phyloP scores from a whole-genome alignment of 2,113 vertebrate genomes.

The Ctenodactylus gundi region DNA sequence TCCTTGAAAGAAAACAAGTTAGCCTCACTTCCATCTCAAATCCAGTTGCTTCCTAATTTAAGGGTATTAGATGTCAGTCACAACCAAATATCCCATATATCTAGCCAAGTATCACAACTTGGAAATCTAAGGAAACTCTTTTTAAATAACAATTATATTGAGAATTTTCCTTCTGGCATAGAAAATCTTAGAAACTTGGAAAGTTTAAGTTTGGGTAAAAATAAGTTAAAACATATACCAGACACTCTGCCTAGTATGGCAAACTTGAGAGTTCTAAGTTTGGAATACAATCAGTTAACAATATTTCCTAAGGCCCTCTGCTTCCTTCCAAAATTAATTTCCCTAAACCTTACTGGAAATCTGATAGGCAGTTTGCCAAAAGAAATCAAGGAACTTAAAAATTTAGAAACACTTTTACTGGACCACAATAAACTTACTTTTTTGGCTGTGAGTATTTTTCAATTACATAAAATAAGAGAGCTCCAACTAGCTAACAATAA shows the following conservation, averaged over 20 bases:
- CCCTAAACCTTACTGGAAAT: conserved; percentile 78
- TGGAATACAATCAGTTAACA: conserved; percentile 71
- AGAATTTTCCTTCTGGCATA: conserved; percentile 72
- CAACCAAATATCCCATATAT: conserved; percentile 71
- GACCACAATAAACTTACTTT: conserved; percentile 80
- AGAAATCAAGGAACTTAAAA: conserved; percentile 75
- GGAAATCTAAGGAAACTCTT: conserved; percentile 69
- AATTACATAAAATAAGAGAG: conserved; percentile 73
- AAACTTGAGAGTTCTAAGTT: conserved; percentile 73
- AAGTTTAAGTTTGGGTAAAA: conserved; percentile 75
- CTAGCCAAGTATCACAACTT: conserved; percentile 70
- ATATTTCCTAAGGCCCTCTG: conserved; percentile 79
- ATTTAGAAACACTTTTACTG: conserved; percentile 72
- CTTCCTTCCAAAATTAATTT: conserved; percentile 75
- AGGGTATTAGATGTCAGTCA: conserved; percentile 74
- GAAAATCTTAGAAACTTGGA: conserved; percentile 77
- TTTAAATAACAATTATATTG: conserved; percentile 72
- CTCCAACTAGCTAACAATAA: conserved; percentile 76
- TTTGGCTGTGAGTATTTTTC: conserved; percentile 81
- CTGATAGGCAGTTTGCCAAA: conserved; percentile 80
- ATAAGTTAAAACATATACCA: conserved; percentile 68
- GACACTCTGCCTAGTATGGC: conserved; percentile 65
- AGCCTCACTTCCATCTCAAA: conserved; percentile 75
- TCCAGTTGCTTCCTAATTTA: conserved; percentile 76
- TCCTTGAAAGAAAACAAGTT: conserved; percentile 78